Base-by-base conservation (phyloP, 2,113 vertebrate species). In the Triplophysa dalaica region DNA sequence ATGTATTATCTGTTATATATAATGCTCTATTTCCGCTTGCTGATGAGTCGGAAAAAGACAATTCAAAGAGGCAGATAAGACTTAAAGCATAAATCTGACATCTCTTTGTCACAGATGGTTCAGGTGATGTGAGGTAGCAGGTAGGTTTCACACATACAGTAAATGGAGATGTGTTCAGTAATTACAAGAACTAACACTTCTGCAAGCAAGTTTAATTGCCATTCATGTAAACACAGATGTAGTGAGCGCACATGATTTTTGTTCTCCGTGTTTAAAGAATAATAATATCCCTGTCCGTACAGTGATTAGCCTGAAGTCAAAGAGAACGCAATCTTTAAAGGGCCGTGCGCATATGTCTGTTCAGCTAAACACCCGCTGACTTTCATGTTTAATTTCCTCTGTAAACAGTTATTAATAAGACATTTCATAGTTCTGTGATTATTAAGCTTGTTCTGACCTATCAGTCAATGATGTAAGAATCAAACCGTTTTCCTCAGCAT, bases 341-440 rank as follows among this genome's bases (percentile, higher is more conserved):
- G 60, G 26, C 60, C n/a, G 45, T 24, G 43, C 29, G 26, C 43
- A 50, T 74, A 16, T 16, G 33, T 73, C 41, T 75, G 73, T 29
- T 61, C 22, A 62, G 13, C 33, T 33, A 69, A 67, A 73, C 78
- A 73, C 60, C 14, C 38, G 8, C 8, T 4, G 60, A 64, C 68
- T 79, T 79, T 79, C 43, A 79, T 80, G 78, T 73, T 79, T 79
- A 54, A 63, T 79, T 22, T 24, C 10, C 8, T 73, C 70, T 80
- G 78, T 70, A 79, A 72, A 79, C 68, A 52, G 64, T 54, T 80
- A 61, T 52, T 80, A 80, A 80, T 72, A 26, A 72, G 73, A 75
- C 41, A 48, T 75, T 75, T 50, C 43, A 63, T 62, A 63, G 58
- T 75, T 62, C 58, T 63, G 58, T 75, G 58, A 61, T 73, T 60